Evolutionary conservation across 1,140 invertebrate species (phyloP).

Genomic region (Eumeta japonica): DNA sequence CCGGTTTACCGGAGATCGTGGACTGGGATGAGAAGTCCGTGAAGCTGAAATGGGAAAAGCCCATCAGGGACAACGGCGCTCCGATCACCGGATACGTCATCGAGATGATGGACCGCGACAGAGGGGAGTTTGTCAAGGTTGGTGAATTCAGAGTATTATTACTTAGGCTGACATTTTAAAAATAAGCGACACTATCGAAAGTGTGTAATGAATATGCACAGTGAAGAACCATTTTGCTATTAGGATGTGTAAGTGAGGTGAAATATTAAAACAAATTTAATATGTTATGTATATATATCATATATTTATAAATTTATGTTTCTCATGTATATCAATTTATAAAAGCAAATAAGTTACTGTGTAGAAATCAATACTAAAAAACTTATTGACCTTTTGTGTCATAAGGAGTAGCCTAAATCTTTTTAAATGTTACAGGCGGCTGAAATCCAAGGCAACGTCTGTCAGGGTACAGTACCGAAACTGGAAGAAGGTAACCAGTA

Average conservation of each 20-base stretch:
- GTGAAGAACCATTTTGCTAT: background rate
- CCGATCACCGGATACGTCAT: conserved; percentile 95
- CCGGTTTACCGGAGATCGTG: conserved; percentile 85
- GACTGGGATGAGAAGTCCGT: conserved; percentile 93
- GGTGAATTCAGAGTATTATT: too few relatives aligned
- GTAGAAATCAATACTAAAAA: too few relatives aligned
- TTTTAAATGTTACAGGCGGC: conserved; percentile 59
- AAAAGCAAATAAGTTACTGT: too few relatives aligned
- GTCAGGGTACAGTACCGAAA: conserved; percentile 81
- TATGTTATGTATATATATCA: too few relatives aligned
- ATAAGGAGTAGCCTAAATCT: background rate
- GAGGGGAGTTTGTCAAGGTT: conserved; percentile 62
- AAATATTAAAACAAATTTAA: too few relatives aligned
- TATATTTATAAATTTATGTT: too few relatives aligned
- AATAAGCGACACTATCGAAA: too few relatives aligned
- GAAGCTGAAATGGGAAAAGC: conserved; percentile 94
- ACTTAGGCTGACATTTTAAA: too few relatives aligned
- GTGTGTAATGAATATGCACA: background rate
- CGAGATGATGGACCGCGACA: conserved; percentile 62
- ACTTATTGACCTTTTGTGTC: too few relatives aligned
- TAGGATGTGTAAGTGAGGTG: background rate
- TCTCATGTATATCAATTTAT: too few relatives aligned
- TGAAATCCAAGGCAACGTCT: conserved; percentile 75
- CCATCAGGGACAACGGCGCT: conserved; percentile 92
- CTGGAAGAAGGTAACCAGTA: conserved; percentile 93